Base-by-base conservation (phyloP, 2,113 vertebrate genomes). In the Glaucomys volans region DNA sequence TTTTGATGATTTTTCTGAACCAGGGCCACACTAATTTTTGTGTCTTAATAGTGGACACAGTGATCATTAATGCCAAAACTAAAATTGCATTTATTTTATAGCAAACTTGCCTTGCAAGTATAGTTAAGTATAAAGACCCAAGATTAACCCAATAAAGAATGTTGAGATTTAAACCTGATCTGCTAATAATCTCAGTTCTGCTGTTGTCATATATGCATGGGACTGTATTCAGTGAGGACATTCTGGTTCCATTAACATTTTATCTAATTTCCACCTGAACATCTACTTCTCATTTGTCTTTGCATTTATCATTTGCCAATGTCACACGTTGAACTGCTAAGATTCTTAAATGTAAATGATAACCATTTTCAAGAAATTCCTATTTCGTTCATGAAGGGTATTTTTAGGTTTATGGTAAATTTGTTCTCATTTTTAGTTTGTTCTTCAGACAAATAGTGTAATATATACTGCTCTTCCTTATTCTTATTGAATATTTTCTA, bases 381-480 rank as follows among this genome's bases (percentile, higher is more conserved):
- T 97, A 96, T 98, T 97, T 95, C 72, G 4, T 97, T 98, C 94
- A 97, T 92, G 94, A 96, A 96, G 96, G 92, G 64, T 97, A 90
- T 93, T 95, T 96, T 97, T 95, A 97, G 87, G 88, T 97, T 97
- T 97, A 97, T 97, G 97, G 75, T 97, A 95, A 93, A 97, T 96
- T 96, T 96, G 97, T 98, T 98, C 94, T 94, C 88, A 97, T 96
- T 97, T 87, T 82, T 97, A 37, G 86, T 98, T 98, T 98, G 90
- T 96, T 98, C 98, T 98, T 97, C 96, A 96, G 95, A 96, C 79
- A 95, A 87, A 82, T 72, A 95, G 91, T 95, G 57, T 90, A 87
- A 97, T 96, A 71, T 95, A 26, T 8, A 97, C 90, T 95, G 91
- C 95, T 97, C 97, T 93, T 93, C 62, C 35, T 91, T 59, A 24